Percentiles rank a stretch among this genome's conserved stretches.
These are phyloP conservation scores for Argyresthia albistria DNA, from an alignment of 2,888 invertebrate species.

Conservation along the genomic window DNA sequence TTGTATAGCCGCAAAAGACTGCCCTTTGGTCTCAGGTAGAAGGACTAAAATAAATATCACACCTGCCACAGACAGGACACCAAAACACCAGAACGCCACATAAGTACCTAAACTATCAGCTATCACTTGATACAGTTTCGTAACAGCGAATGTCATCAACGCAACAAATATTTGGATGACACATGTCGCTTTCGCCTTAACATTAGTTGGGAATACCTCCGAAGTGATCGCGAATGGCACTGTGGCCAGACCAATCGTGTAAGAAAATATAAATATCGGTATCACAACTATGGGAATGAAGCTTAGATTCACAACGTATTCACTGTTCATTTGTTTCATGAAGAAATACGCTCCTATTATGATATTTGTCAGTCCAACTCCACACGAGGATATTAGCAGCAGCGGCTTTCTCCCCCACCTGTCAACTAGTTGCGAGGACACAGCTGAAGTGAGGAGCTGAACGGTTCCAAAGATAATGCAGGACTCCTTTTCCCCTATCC, in stretches of 20 bases:
- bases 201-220: conserved; percentile 76
- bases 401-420: conserved; percentile 74
- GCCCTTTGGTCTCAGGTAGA: conserved; percentile 75
- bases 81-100: conserved; percentile 71
- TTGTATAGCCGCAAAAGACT: conserved; percentile 73
- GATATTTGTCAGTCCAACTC: conserved; percentile 65
- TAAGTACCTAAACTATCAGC: conserved; percentile 63
- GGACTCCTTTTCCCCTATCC: conserved; percentile 56
- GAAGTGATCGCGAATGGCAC: conserved; percentile 76
- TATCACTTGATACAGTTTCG: conserved; percentile 70
- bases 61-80: conserved; percentile 57
- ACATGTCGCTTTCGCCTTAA: conserved; percentile 76
- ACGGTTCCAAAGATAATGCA: conserved; percentile 68
- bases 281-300: conserved; percentile 74
- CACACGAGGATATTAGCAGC: conserved; percentile 70
- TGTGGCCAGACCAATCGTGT: conserved; percentile 75
- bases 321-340: conserved; percentile 54
- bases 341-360: conserved; percentile 71
- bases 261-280: conserved; percentile 74
- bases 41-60: conserved; percentile 63
- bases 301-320: conserved; percentile 52
- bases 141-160: conserved; percentile 71
- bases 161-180: conserved; percentile 75
- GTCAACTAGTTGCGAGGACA: conserved; percentile 73
- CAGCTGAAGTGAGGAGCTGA: conserved; percentile 67